A percentile compares a stretch with the other conserved stretches of the same genome.
phyloP scores from a whole-genome alignment of 1,140 invertebrate species.

The Drosophila rhopaloa region DNA sequence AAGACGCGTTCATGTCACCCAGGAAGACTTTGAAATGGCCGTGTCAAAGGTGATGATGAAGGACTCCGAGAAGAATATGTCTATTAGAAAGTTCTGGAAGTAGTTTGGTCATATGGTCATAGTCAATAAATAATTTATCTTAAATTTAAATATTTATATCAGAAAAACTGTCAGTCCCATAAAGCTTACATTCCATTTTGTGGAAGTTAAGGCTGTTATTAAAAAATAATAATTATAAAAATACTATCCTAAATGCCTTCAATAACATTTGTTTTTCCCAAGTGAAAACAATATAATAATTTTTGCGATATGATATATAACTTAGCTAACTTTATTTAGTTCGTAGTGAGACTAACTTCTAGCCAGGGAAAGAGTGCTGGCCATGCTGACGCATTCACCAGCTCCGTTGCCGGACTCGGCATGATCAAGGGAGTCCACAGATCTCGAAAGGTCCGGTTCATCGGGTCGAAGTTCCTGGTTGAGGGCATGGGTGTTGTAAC shows the following conservation, averaged over 20 bases:
- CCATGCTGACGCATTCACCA: slow-evolving; percentile 63
- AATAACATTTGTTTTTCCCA: not conserved
- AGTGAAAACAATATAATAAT: not conserved
- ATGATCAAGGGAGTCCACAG: slow-evolving; percentile 62
- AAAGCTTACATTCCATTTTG: no score
- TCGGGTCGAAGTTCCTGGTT: slow-evolving; percentile 87
- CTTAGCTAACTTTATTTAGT: slow-evolving; percentile 28
- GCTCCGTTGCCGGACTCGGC: slow-evolving; percentile 34
- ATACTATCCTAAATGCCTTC: no score
- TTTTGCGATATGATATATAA: not conserved
- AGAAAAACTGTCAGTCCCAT: no score
- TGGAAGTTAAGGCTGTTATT: no score
- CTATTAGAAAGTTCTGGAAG: slow-evolving; percentile 99
- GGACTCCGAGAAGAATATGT: slow-evolving; percentile 99
- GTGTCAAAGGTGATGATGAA: slow-evolving; percentile 99
- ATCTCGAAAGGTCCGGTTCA: slow-evolving; percentile 27
- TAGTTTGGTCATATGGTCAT: slow-evolving; percentile 85
- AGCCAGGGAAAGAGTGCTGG: slow-evolving; percentile 52
- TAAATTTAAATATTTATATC: no score
- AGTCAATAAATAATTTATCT: no score
- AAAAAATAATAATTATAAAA: no score
- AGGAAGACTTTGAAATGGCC: slow-evolving; percentile 99
- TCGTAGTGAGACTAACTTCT: slow-evolving; percentile 23
- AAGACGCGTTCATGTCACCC: slow-evolving; percentile 99
- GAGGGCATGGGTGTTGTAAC: slow-evolving; percentile 89